Evolutionary conservation across 2,113 vertebrate genomes (phyloP), one percentile per base, ranked within the genome.

Genomic region (Scalopus aquaticus): DNA sequence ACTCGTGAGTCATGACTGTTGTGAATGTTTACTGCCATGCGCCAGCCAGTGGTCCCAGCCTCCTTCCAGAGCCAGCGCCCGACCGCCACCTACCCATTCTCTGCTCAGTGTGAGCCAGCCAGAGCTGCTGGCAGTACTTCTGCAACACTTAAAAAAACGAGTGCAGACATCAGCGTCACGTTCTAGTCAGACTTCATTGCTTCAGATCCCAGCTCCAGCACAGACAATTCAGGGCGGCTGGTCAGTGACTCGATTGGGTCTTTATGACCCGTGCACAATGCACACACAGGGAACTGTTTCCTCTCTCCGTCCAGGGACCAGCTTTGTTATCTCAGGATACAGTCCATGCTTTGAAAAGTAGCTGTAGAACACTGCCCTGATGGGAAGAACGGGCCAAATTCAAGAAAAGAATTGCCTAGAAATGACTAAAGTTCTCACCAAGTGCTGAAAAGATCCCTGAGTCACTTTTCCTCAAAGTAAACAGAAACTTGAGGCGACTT

Each of bases 401-500:
- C 88, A 56, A 81, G n/a, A 74, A 96, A 94, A 79, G 82, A 44
- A 95, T 93, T 79, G 89, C 78, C 62, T 69, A 24, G 82, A 81
- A 73, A 82, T 16, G 72, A 56, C 69, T 72, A 2, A 24, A 73
- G 88, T 97, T 93, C 81, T 98, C 37, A 15, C 79, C 92, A 73
- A 95, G 76, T 87, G 11, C 95, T 95, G 90, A 93, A 97, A 97
- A 83, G 95, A 26, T 87, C 85, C 58, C 94, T 30, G 0, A 86
- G 96, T 30, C 69, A 80, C 70, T 78, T 98, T 97, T 97, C 94
- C 97, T 97, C 93, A 80, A 85, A 72, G 92, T 69, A 98, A 96
- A 94, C 94, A 92, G 97, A 94, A 92, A 82, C 92, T 88, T 64
- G 51, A 94, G 97, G 94, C 49, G 6, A 91, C 94, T 96, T 97